Percentiles rank a stretch among this genome's conserved stretches.
These are phyloP conservation scores for Pandemis corylana DNA, from an alignment of 2,888 invertebrate species.

Conservation along the genomic window DNA sequence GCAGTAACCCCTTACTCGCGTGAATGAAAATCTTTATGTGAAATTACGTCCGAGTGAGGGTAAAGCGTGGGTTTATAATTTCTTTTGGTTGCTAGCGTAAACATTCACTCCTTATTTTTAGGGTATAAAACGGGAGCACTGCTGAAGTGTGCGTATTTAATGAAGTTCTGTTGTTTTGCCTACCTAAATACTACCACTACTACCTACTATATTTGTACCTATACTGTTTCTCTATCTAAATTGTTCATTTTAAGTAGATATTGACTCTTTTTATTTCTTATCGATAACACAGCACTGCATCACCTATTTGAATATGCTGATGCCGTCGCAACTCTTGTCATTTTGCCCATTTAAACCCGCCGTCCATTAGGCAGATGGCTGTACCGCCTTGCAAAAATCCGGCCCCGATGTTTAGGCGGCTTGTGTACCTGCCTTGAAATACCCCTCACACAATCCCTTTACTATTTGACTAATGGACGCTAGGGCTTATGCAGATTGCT, in stretches of 20 bases:
- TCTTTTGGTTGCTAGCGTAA: slow-evolving; percentile 47
- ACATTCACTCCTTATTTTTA: slow-evolving; percentile 48
- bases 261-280: neutral
- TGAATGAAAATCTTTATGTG: slow-evolving; percentile 56
- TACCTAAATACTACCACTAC: no score
- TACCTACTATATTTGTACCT: no score
- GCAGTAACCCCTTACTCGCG: slow-evolving; percentile 51
- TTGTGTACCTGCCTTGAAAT: slow-evolving; percentile 26
- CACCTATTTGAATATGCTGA: neutral
- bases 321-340: slow-evolving; percentile 4
- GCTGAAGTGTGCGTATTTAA: slow-evolving; percentile 12
- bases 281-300: neutral
- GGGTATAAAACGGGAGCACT: slow-evolving; percentile 45
- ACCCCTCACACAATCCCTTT: slow-evolving; percentile 23
- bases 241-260: neutral
- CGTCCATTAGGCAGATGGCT: slow-evolving; percentile 36
- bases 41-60: slow-evolving; percentile 49
- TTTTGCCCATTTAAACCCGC: slow-evolving; percentile 28
- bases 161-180: neutral
- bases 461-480: slow-evolving; percentile 38
- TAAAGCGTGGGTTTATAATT: slow-evolving; percentile 56
- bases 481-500: slow-evolving; percentile 27
- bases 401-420: slow-evolving; percentile 5
- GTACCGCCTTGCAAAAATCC: slow-evolving; percentile 27
- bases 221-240: no score